Evolutionary conservation across 2,888 invertebrate genomes (phyloP).

Genomic region (Cantharis flavilabris): DNA sequence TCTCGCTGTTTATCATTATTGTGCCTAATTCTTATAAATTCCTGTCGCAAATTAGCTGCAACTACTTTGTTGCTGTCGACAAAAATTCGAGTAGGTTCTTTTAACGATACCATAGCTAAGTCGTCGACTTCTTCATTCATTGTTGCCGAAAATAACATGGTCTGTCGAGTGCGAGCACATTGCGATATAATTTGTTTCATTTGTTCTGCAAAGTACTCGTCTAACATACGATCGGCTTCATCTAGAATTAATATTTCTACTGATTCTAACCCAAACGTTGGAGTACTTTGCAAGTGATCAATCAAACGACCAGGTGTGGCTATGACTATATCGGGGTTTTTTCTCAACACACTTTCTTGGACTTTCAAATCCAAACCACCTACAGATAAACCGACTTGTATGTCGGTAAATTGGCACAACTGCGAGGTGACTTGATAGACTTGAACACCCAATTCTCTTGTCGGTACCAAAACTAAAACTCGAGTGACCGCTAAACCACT

Average conservation of each 20-base stretch:
- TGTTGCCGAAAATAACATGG: slow-evolving; percentile 97
- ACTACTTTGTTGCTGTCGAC: slow-evolving; percentile 96
- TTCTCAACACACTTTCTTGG: slow-evolving; percentile 77
- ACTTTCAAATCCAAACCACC: slow-evolving; percentile 85
- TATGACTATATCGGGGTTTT: slow-evolving; percentile 92
- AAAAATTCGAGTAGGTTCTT: slow-evolving; percentile 92
- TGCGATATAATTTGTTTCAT: slow-evolving; percentile 97
- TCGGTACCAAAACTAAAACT: slow-evolving; percentile 94
- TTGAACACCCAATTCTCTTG: slow-evolving; percentile 96
- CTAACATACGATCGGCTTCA: slow-evolving; percentile 90
- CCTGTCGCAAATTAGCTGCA: slow-evolving; percentile 93
- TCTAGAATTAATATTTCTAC: slow-evolving; percentile 87
- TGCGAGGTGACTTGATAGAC: slow-evolving; percentile 94
- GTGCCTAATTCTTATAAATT: slow-evolving; percentile 91
- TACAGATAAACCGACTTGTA: slow-evolving; percentile 83
- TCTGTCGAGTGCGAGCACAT: slow-evolving; percentile 90
- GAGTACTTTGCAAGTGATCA: slow-evolving; percentile 95
- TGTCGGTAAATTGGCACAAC: slow-evolving; percentile 82
- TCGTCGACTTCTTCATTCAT: slow-evolving; percentile 99
- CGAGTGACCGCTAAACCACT: slow-evolving; percentile 71
- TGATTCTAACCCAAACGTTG: slow-evolving; percentile 84
- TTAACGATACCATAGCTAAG: slow-evolving; percentile 88
- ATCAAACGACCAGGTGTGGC: slow-evolving; percentile 98
- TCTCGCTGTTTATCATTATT: slow-evolving; percentile 91
- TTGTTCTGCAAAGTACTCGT: slow-evolving; percentile 98